Evolutionary conservation across 2,888 invertebrate genomes (phyloP).

Genomic region (Chymomyza fuscimana): DNA sequence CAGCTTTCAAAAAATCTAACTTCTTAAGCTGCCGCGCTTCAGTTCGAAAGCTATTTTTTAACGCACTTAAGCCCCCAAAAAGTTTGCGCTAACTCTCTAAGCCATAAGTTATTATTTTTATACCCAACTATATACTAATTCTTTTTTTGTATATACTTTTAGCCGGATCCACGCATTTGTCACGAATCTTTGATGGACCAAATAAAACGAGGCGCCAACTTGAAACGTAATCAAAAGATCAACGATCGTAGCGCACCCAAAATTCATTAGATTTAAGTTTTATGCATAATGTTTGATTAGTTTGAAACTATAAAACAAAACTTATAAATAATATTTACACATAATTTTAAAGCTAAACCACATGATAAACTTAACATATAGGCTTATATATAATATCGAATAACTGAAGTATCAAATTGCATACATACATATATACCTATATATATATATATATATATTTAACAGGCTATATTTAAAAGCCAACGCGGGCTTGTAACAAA

Average conservation of each 20-base stretch:
- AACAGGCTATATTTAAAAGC: slow-evolving; percentile 25
- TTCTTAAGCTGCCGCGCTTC: neutral
- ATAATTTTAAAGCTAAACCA: slow-evolving; percentile 4
- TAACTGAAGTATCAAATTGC: slow-evolving; percentile 34
- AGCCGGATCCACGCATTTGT: slow-evolving; percentile 89
- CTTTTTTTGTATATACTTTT: slow-evolving; percentile 58
- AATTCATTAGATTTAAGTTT: slow-evolving; percentile 83
- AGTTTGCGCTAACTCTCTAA: neutral
- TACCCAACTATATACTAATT: neutral
- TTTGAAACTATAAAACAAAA: slow-evolving; percentile 18
- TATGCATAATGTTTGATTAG: neutral
- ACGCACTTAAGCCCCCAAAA: neutral
- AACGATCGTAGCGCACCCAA: slow-evolving; percentile 92
- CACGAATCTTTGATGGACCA: slow-evolving; percentile 97
- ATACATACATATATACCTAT: slow-evolving; percentile 34
- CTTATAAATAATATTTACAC: slow-evolving; percentile 15
- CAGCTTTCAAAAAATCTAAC: neutral
- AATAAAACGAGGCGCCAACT: slow-evolving; percentile 91
- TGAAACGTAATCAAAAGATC: slow-evolving; percentile 85
- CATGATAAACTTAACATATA: slow-evolving; percentile 3
- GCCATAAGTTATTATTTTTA: neutral
- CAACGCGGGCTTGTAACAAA: slow-evolving; percentile 4
- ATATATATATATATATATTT: neutral
- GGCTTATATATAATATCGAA: slow-evolving; percentile 33
- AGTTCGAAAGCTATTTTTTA: neutral